These are phyloP conservation scores for Petrolisthes manimaculis DNA, from an alignment of 2,888 invertebrate genomes.

Conservation along the genomic window DNA sequence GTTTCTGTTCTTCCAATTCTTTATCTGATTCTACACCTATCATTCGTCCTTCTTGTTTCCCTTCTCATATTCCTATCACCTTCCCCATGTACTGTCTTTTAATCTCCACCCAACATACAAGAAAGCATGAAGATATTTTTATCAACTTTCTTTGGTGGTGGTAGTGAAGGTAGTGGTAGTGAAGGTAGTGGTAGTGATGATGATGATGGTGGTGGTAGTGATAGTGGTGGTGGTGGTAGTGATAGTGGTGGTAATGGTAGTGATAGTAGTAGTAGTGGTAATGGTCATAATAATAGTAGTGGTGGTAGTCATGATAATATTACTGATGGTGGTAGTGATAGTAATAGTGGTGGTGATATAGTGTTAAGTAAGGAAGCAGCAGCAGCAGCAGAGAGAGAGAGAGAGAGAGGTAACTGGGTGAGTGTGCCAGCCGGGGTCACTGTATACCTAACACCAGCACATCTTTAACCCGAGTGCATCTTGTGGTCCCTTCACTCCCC, in stretches of 20 bases:
- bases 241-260: neutral
- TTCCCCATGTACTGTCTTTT: no score
- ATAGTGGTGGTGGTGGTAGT: neutral
- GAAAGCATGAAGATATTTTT: no score
- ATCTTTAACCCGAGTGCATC: constrained; percentile 18
- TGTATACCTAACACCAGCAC: constrained; percentile 23
- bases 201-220: neutral
- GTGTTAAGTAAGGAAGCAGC: neutral
- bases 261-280: neutral
- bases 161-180: neutral
- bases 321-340: neutral
- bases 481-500: neutral
- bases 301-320: neutral
- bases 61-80: no score
- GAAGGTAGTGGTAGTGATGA: neutral
- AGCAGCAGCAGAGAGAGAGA: neutral
- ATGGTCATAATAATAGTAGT: neutral
- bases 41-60: no score
- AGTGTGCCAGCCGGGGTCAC: neutral
- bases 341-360: neutral
- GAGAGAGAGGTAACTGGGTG: neutral
- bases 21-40: no score
- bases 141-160: no score
- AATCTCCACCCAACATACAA: no score
- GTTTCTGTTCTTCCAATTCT: no score